Evolutionary conservation across 2,113 vertebrate genomes (phyloP).

Genomic region (Pogonocichla stellata): DNA sequence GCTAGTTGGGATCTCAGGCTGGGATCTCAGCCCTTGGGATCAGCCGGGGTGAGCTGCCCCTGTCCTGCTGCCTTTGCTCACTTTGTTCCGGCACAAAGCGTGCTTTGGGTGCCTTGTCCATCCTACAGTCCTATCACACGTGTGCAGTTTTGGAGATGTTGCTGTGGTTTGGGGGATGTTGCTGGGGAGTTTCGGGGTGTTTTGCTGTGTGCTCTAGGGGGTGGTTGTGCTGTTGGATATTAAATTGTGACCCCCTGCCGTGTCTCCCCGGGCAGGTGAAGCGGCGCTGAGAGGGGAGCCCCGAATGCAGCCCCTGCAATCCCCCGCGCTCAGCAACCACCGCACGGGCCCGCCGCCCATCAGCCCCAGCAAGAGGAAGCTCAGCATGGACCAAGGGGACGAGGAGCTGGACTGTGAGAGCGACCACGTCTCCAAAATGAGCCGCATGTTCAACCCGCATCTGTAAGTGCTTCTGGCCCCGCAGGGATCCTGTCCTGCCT

Average conservation of each 20-base stretch:
- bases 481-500: not conserved
- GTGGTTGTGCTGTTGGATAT: not conserved
- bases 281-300: slow-evolving; percentile 91
- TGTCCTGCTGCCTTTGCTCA: not conserved
- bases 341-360: slow-evolving; percentile 94
- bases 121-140: not conserved
- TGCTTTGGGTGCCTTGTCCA: not conserved
- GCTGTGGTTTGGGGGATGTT: accelerated
- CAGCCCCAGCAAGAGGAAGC: slow-evolving; percentile 95
- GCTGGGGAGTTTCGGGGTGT: accelerated
- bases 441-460: slow-evolving; percentile 88
- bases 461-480: slow-evolving; percentile 80
- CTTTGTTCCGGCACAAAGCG: not conserved
- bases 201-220: not conserved
- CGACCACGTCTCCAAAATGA: slow-evolving; percentile 94
- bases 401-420: slow-evolving; percentile 90
- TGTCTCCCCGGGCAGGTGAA: slow-evolving; percentile 79
- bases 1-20: not conserved
- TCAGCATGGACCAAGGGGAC: slow-evolving; percentile 87
- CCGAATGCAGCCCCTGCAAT: slow-evolving; percentile 90
- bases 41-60: not conserved
- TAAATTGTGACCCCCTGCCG: not conserved
- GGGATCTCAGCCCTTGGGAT: not conserved
- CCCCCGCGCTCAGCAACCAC: slow-evolving; percentile 85
- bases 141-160: not conserved